Evolutionary conservation across 2,888 invertebrate genomes (phyloP).

Genomic region (Plemyria rubiginata): DNA sequence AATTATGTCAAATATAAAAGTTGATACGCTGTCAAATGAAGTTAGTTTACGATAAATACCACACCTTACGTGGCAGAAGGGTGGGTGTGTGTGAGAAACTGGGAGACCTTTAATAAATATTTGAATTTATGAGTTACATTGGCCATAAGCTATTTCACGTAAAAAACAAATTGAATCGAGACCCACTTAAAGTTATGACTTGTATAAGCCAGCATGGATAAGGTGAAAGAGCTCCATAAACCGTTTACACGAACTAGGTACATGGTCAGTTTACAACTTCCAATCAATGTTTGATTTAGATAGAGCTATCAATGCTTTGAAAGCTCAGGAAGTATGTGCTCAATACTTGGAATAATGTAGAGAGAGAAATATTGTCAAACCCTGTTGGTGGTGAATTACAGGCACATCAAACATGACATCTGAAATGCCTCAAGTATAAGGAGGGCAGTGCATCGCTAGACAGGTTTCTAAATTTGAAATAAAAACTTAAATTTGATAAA

Average conservation of each 20-base stretch:
- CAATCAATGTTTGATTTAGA: conserved; percentile 10
- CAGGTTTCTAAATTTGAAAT: no score
- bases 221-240: conserved; percentile 8
- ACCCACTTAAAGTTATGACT: conserved; percentile 10
- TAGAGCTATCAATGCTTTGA: conserved; percentile 5
- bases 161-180: conserved; percentile 16
- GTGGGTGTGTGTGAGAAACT: no score
- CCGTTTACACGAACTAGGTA: conserved; percentile 17
- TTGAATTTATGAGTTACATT: conserved; percentile 12
- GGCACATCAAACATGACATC: no score
- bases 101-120: background rate
- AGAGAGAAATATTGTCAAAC: background rate
- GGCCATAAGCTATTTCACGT: conserved; percentile 17
- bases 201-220: conserved; percentile 11
- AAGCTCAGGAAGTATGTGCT: conserved; percentile 7
- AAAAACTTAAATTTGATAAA: no score
- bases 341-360: background rate
- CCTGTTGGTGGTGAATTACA: no score
- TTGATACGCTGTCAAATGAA: no score
- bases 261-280: conserved; percentile 16
- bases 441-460: no score
- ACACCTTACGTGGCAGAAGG: no score
- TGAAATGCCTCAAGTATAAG: no score
- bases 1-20: no score
- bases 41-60: no score